Base-by-base conservation (phyloP, 2,113 vertebrate genomes). In the Arothron firmamentum region DNA sequence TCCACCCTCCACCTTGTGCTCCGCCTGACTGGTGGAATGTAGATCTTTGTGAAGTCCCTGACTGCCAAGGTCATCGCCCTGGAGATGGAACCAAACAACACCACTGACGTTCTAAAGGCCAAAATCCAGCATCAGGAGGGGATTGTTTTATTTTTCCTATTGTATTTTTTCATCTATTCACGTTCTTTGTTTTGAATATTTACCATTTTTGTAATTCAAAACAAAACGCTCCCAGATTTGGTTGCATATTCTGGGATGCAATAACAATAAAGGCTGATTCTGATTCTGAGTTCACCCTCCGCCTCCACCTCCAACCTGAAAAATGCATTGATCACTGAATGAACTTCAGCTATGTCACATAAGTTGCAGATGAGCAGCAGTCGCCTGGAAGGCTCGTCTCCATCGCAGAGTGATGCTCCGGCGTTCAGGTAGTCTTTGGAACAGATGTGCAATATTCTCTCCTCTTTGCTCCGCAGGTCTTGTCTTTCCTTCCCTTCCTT, bases 1-100 rank as follows among this genome's bases (percentile, higher is more conserved):
- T 80, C 73, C 65, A 80, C 78, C 34, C 68, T 79, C 10, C 77
- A 75, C 0, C 49, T 79, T 0, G 77, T 75, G 1, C 52, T 79
- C 0, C 62, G 76, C 21, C 62, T 78, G 18, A 62, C 70, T 1
- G 68, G 74, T 46, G 72, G 72, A 0, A 68, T 68, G 70, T 62
- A 72, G 58, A 73, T n/a, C n/a, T n/a, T n/a, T n/a, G n/a, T n/a
- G n/a, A n/a, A n/a, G n/a, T n/a, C 63, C 23, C 63, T 73, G 11
- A 73, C 70, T 5, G 63, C 63, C 0, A 73, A 72, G 56, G 66
- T 62, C 62, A 72, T 66, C 57, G 60, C 56, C 15, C 57, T 72
- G 46, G 56, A 72, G 52, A 56, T 66, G 2, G 70, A 73, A 47
- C 58, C 63, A 1, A 67, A 58, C 5, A 63, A 73, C 58, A 73